A percentile compares a stretch with the other conserved stretches of the same genome.
phyloP scores from a whole-genome alignment of 2,797 vertebrate genomes.

The Lemur catta region DNA sequence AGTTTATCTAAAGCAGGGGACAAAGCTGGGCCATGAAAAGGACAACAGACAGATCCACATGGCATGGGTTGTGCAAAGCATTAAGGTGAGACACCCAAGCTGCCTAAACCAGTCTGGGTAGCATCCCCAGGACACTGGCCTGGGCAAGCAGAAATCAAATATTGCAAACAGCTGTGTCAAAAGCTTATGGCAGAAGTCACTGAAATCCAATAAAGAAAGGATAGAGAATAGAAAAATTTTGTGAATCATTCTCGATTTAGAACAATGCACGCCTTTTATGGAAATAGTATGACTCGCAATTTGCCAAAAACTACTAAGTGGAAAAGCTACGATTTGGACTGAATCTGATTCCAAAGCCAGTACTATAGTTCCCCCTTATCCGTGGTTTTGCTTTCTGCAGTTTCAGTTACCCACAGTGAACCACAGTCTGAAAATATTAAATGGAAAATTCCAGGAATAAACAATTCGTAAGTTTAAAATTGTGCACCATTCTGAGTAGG shows the following conservation, averaged over 20 bases:
- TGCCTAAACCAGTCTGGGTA: neutral
- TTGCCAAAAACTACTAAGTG: neutral
- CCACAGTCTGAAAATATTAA: neutral
- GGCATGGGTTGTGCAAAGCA: neutral
- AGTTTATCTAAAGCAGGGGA: neutral
- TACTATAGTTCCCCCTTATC: neutral
- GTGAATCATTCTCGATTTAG: neutral
- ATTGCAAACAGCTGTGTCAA: neutral
- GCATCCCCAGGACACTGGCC: neutral
- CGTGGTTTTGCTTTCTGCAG: neutral
- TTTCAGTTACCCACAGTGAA: neutral
- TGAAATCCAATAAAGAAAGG: neutral
- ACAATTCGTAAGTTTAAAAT: neutral
- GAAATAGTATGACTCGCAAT: neutral
- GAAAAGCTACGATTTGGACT: neutral
- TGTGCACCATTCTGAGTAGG: neutral
- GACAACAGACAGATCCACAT: neutral
- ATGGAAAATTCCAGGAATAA: neutral
- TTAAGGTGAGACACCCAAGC: neutral
- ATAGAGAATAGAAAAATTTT: neutral
- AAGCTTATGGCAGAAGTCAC: neutral
- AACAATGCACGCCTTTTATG: neutral
- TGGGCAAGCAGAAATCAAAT: neutral
- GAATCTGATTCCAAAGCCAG: neutral
- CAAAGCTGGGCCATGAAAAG: neutral